Evolutionary conservation across 2,888 invertebrate genomes (phyloP).

Genomic region (Temnothorax ravouxi): DNA sequence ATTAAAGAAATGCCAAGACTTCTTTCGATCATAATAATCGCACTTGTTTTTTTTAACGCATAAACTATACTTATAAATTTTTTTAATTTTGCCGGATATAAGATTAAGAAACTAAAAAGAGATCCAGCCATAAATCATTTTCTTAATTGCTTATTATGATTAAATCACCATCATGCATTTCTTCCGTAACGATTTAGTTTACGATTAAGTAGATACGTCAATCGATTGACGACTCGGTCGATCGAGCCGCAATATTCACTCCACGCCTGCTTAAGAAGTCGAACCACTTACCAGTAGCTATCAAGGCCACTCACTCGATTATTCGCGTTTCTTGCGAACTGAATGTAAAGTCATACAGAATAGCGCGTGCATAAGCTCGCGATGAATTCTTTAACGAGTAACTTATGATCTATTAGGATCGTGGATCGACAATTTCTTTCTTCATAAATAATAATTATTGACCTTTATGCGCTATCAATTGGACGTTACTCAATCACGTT

Average conservation of each 20-base stretch:
- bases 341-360: constrained; percentile 66
- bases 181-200: constrained; percentile 24
- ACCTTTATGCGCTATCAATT: neutral
- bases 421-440: neutral
- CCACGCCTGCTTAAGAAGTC: constrained; percentile 71
- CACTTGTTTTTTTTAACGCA: neutral
- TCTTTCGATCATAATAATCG: neutral
- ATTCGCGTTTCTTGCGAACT: constrained; percentile 78
- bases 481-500: neutral
- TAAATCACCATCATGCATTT: neutral
- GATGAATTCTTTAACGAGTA: neutral
- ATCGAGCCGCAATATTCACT: constrained; percentile 26
- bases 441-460: constrained; percentile 19
- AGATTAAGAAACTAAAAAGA: neutral
- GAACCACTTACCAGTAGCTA: constrained; percentile 75
- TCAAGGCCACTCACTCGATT: constrained; percentile 82
- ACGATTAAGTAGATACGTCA: constrained; percentile 43
- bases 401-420: neutral
- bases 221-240: constrained; percentile 60
- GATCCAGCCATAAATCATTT: neutral
- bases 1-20: neutral
- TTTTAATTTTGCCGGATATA: neutral
- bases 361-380: neutral
- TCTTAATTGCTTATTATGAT: neutral
- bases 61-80: neutral